These are phyloP conservation scores for Embidobia sp. DNA, from an alignment of 2,888 invertebrate species.

Conservation along the genomic window DNA sequence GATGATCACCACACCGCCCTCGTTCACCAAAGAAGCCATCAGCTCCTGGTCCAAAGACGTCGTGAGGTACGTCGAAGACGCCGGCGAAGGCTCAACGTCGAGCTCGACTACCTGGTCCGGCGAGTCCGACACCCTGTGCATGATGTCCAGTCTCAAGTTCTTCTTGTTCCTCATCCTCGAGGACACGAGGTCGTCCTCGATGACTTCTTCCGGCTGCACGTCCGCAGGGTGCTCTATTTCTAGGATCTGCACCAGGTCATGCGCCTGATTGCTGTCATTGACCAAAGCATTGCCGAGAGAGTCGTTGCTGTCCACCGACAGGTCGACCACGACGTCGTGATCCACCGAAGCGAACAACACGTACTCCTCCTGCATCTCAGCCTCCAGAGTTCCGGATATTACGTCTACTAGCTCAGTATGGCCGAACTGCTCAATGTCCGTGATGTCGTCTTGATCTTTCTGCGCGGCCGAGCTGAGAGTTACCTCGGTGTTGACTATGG, in stretches of 20 bases:
- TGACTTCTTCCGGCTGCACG: slow-evolving; percentile 72
- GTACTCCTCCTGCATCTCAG: slow-evolving; percentile 85
- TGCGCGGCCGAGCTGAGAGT: slow-evolving; percentile 84
- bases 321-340: slow-evolving; percentile 84
- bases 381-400: slow-evolving; percentile 85
- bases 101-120: slow-evolving; percentile 82
- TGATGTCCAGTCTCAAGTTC: slow-evolving; percentile 75
- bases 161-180: slow-evolving; percentile 75
- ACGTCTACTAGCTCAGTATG: slow-evolving; percentile 83
- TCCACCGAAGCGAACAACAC: slow-evolving; percentile 83
- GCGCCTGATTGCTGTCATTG: slow-evolving; percentile 76
- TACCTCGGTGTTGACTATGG: slow-evolving; percentile 84
- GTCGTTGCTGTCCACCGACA: slow-evolving; percentile 84
- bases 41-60: slow-evolving; percentile 81
- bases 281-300: slow-evolving; percentile 80
- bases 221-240: slow-evolving; percentile 75
- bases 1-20: slow-evolving; percentile 85
- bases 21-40: slow-evolving; percentile 80
- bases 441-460: slow-evolving; percentile 83
- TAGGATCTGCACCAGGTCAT: slow-evolving; percentile 79
- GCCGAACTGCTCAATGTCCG: slow-evolving; percentile 83
- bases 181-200: slow-evolving; percentile 75
- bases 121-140: slow-evolving; percentile 82
- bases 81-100: slow-evolving; percentile 81
- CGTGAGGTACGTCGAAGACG: slow-evolving; percentile 77